These are phyloP conservation scores for Geotrypetes seraphini DNA, from an alignment of 2,797 vertebrate genomes.

Conservation along the genomic window DNA sequence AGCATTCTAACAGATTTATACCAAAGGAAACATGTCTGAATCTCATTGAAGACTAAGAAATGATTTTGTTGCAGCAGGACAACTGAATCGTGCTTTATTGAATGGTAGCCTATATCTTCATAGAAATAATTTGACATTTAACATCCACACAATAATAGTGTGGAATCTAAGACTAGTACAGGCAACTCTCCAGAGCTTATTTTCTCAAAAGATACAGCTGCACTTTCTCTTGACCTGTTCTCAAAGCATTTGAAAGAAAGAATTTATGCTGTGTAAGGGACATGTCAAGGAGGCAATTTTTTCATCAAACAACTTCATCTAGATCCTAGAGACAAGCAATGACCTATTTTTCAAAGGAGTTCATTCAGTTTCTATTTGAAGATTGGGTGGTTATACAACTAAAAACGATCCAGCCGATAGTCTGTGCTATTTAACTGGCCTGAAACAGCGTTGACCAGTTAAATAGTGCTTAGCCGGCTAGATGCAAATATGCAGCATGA, in stretches of 20 bases:
- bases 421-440: too few species aligned
- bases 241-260: not conserved
- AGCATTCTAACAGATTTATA: conserved; percentile 8
- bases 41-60: conserved; percentile 12
- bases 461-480: too few species aligned
- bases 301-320: not conserved
- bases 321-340: not conserved
- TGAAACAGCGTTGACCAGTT: too few species aligned
- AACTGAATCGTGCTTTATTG: not conserved
- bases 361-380: too few species aligned
- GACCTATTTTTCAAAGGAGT: too few species aligned
- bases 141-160: not conserved
- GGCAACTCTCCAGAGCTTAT: not conserved
- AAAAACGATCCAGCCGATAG: too few species aligned
- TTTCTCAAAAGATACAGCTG: not conserved
- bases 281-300: not conserved
- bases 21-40: conserved; percentile 6
- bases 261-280: not conserved
- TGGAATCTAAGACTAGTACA: not conserved
- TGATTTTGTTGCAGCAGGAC: not conserved
- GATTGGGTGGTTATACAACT: too few species aligned
- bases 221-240: not conserved
- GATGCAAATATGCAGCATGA: too few species aligned
- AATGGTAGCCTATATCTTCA: conserved; percentile 1
- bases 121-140: conserved; percentile 9